phyloP scores from a whole-genome alignment of 2,888 invertebrate genomes.

The Epistrophe eligans region DNA sequence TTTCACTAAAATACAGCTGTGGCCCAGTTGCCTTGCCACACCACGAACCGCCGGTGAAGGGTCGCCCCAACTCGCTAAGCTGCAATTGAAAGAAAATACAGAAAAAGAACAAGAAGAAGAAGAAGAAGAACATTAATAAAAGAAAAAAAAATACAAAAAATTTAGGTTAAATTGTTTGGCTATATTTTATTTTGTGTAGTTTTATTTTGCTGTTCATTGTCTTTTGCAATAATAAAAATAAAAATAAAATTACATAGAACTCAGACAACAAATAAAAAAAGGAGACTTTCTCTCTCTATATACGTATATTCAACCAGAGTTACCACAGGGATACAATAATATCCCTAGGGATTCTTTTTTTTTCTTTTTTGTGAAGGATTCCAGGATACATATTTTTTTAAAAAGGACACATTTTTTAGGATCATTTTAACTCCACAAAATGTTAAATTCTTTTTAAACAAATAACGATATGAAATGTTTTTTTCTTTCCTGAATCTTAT shows the following conservation, averaged over 20 bases:
- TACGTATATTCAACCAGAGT: too few species aligned
- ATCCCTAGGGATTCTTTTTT: too few species aligned
- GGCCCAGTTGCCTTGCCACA: slow-evolving; percentile 92
- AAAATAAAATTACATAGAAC: neutral
- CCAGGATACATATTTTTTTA: too few species aligned
- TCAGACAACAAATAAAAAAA: neutral
- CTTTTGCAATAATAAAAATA: neutral
- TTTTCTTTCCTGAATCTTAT: too few species aligned
- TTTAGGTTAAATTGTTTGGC: neutral
- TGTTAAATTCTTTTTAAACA: too few species aligned
- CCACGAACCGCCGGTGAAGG: slow-evolving; percentile 95
- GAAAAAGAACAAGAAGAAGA: neutral
- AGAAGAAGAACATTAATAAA: slow-evolving; percentile 20
- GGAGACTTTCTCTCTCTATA: too few species aligned
- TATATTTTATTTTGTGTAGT: neutral
- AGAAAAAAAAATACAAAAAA: slow-evolving; percentile 2
- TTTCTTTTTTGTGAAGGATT: too few species aligned
- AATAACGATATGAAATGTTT: too few species aligned
- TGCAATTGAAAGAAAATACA: slow-evolving; percentile 82
- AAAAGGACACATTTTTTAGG: too few species aligned
- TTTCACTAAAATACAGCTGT: slow-evolving; percentile 95
- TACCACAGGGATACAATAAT: too few species aligned
- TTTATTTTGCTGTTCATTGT: neutral
- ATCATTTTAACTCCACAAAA: too few species aligned
- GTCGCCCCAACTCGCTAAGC: slow-evolving; percentile 92